Evolutionary conservation across 1,140 invertebrate genomes (phyloP), one percentile per base, ranked within the genome.

Genomic region (Macrobrachium nipponense): DNA sequence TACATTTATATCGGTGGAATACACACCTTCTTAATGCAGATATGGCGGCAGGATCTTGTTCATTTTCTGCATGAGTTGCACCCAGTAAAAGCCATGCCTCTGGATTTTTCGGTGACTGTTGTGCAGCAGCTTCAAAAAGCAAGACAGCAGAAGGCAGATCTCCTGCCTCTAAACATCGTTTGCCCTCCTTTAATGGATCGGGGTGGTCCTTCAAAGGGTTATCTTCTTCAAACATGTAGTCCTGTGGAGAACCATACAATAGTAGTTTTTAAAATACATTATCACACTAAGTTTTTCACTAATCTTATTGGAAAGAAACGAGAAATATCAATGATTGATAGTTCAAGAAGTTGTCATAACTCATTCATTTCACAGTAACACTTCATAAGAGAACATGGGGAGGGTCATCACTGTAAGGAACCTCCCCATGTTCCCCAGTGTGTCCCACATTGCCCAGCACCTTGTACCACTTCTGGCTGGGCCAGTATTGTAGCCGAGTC

Each of bases 121-220:
- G 95, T 11, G 95, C 96, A 64, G 98, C 98, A 81, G 97, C 96
- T 93, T 99, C 98, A 92, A 99, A 99, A 90, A 98, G 96, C 6
- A 99, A 92, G 2, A 99, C 98, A 43, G 98, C 98, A 89, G 97
- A 96, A 20, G 98, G 96, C 82, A 99, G 94, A 92, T 99, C 98
- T 43, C 97, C 98, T 87, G 94, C 93, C 90, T 94, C 93, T 79
- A 99, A 91, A 90, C 95, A 95, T 89, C 94, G 93, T 90, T 97
- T 94, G 0, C 98, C 98, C 90, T 97, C 95, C 90, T 95, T 94
- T 82, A 98, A 94, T 18, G 97, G 95, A 92, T 97, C 94, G n/a
- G 93, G 92, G 89, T 95, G 92, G 89, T 96, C 94, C 79, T 93
- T 92, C 94, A 98, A 95, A 14, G 96, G 95, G 93, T 99, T 99